These are phyloP conservation scores for Dryobates pubescens DNA, from an alignment of 2,797 vertebrate genomes.

Conservation along the genomic window DNA sequence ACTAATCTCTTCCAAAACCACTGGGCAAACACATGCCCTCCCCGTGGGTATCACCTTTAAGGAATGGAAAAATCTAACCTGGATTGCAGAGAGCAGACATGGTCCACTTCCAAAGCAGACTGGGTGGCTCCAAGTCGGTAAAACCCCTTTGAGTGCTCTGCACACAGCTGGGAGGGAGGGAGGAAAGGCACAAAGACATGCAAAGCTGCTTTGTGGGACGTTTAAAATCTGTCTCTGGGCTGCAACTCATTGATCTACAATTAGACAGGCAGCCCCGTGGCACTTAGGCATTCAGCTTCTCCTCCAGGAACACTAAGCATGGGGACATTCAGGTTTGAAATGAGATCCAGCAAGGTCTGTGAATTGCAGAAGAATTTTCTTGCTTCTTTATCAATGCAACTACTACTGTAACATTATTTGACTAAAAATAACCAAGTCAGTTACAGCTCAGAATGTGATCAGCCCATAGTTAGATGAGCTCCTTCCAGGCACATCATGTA, in stretches of 20 bases:
- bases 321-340: not conserved
- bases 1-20: not conserved
- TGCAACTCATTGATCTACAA: not conserved
- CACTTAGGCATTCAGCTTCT: not conserved
- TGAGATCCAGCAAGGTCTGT: not conserved
- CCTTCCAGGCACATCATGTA: slow-evolving; percentile 40
- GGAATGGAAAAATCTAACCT: not conserved
- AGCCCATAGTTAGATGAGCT: slow-evolving; percentile 52
- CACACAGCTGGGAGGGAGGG: not conserved
- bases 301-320: accelerated
- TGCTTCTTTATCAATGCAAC: not conserved
- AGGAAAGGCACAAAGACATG: not conserved
- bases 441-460: slow-evolving; percentile 45
- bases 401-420: not conserved
- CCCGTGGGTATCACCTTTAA: accelerated
- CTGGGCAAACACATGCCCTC: not conserved
- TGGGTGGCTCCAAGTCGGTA: not conserved
- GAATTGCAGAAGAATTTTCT: not conserved
- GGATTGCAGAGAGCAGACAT: not conserved
- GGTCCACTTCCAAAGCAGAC: not conserved
- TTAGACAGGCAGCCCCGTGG: not conserved
- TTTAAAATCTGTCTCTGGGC: not conserved
- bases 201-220: not conserved
- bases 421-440: slow-evolving; percentile 47
- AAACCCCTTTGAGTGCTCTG: accelerated